Base-by-base conservation (phyloP, 2,888 invertebrate genomes). In the Dascillus cervinus region DNA sequence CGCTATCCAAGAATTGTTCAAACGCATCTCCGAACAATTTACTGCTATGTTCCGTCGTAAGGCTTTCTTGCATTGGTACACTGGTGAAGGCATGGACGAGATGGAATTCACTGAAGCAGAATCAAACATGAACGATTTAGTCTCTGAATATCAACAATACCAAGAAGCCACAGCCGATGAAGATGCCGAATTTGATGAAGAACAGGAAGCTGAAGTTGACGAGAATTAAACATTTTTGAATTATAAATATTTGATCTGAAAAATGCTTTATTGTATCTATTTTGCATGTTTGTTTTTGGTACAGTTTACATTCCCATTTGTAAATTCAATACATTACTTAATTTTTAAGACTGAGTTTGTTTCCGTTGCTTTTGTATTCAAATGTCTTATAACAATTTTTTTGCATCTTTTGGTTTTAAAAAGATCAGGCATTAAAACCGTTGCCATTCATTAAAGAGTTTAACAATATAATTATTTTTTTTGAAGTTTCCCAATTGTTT, bases 41-140 rank as follows among this genome's bases (percentile, higher is more conserved):
- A 85, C 87, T 10, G 91, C 91, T 59, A 92, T 94, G 92, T 92
- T 94, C 77, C 79, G 94, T 60, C 79, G 94, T 58, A 94, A 91
- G 71, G 94, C 94, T 67, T 94, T 94, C 81, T 77, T 94, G 67
- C 92, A 94, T 78, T 94, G 94, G 94, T 94, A 92, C 74, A 94
- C 89, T 13, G 94, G 89, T 45, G 92, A 91, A 67, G 92, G 92
- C 52, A 94, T 94, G 92, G 91, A 92, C 66, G 90, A 91, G 69
- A 89, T 92, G 90, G 91, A 91, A 70, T 92, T 91, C 76, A 91
- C 90, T 3, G 92, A 92, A 65, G 92, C 82, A 1, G 80, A 88
- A 72, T 89, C 89, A 61, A 96, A 95, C 77, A 92, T 95, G 91
- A 92, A 87, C 67, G 88, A 88, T 60, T 65, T 88, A 64, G 87